These are phyloP conservation scores for Heteractis magnifica DNA, from an alignment of 92 coral and sea anemone genomes.

Conservation along the genomic window DNA sequence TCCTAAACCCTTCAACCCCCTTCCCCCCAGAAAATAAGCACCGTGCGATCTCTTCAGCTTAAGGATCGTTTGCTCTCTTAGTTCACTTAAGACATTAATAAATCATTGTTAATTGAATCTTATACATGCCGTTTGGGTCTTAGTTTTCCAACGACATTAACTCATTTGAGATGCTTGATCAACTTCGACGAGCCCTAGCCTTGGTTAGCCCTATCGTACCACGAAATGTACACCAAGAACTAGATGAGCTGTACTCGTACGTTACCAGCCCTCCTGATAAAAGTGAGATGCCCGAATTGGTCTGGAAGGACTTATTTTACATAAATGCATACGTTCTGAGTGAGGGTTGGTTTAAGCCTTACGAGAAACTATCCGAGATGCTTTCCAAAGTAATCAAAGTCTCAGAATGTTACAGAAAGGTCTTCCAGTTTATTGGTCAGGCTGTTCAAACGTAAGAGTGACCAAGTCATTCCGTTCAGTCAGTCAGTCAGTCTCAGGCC, in stretches of 20 bases:
- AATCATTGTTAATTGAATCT: background rate
- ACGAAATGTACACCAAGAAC: background rate
- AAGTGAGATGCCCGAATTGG: background rate
- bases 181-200: background rate
- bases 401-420: slow-evolving; percentile 10
- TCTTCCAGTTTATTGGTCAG: slow-evolving; percentile 9
- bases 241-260: background rate
- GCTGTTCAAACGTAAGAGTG: slow-evolving; percentile 3
- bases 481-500: background rate
- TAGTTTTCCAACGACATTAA: background rate
- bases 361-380: background rate
- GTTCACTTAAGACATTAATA: background rate
- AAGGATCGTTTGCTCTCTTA: too few relatives aligned
- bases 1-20: too few relatives aligned
- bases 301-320: background rate
- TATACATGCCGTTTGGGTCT: too few relatives aligned
- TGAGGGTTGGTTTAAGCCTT: background rate
- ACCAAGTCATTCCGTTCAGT: background rate
- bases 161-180: background rate
- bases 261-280: background rate
- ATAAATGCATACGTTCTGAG: background rate
- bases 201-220: background rate
- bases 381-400: background rate
- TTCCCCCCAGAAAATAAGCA: too few relatives aligned
- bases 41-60: too few relatives aligned